Percentiles rank a stretch among this genome's conserved stretches.
Conservation (phyloP, 1,140 invertebrate genomes). For the Octopus bimaculoides region DNA sequence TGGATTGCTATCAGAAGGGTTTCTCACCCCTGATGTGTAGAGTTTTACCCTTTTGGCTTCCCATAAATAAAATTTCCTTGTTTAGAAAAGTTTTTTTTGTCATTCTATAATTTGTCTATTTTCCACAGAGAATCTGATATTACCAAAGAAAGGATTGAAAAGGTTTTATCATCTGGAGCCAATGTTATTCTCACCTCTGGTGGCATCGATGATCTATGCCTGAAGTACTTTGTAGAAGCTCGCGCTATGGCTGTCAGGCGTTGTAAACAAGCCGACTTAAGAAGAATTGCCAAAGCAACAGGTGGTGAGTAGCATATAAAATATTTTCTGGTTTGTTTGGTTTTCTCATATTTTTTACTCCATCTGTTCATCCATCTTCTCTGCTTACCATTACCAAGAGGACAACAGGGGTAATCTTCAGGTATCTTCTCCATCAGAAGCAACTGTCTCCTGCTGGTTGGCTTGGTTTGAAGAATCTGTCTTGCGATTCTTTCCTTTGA, state of each 20-base stretch:
- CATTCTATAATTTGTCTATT: neutral
- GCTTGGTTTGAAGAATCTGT: no score
- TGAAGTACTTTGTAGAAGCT: conserved; percentile 98
- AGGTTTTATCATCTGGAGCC: conserved; percentile 89
- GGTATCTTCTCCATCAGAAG: no score
- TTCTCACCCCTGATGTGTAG: no score
- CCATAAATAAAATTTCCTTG: neutral
- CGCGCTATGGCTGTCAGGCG: conserved; percentile 96
- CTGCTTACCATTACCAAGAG: no score
- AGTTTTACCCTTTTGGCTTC: neutral
- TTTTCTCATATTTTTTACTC: no score
- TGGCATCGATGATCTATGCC: conserved; percentile 97
- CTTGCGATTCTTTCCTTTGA: no score
- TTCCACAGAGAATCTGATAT: conserved; percentile 84
- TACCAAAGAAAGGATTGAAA: conserved; percentile 95
- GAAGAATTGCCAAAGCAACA: conserved; percentile 98
- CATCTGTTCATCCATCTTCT: no score
- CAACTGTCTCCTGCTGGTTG: no score
- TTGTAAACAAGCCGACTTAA: conserved; percentile 92
- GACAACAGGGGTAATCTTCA: no score
- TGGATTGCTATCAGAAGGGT: no score
- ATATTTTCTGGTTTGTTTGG: no score
- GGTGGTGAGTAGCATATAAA: conserved; percentile 62
- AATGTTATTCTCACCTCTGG: conserved; percentile 95
- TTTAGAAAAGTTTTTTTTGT: neutral